phyloP scores from a whole-genome alignment of 2,888 invertebrate species.

The Odontocerum albicorne region DNA sequence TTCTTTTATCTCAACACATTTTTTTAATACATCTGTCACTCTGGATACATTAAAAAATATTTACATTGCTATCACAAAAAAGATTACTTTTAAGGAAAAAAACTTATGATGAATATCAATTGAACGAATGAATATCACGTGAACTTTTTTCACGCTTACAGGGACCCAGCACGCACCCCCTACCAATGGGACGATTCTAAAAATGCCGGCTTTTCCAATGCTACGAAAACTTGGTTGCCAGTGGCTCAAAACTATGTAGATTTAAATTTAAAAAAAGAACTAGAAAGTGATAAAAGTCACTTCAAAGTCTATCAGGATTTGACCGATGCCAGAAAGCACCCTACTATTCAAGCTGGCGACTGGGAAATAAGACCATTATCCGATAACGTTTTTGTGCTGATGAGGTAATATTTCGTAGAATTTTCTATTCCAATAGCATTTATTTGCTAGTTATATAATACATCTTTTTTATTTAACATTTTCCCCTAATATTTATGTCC shows the following conservation, averaged over 20 bases:
- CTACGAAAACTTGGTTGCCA: conserved; percentile 65
- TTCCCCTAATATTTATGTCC: too few relatives aligned
- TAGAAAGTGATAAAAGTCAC: conserved; percentile 53
- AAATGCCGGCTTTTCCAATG: conserved; percentile 64
- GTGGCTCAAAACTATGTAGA: conserved; percentile 61
- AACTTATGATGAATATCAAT: background rate
- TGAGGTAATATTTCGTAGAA: too few relatives aligned
- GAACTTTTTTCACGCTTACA: too few relatives aligned
- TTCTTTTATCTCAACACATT: too few relatives aligned
- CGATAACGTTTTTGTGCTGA: conserved; percentile 36
- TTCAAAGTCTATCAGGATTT: conserved; percentile 61
- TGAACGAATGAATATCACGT: too few relatives aligned
- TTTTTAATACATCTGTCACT: too few relatives aligned
- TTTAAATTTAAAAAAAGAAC: conserved; percentile 61
- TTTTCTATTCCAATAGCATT: too few relatives aligned
- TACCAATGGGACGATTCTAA: conserved; percentile 63
- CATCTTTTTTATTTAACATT: too few relatives aligned
- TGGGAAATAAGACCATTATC: conserved; percentile 42
- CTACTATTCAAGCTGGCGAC: conserved; percentile 48
- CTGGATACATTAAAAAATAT: background rate
- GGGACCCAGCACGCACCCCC: conserved; percentile 67
- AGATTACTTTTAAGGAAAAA: background rate
- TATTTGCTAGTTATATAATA: too few relatives aligned
- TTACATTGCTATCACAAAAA: background rate
- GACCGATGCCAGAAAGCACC: conserved; percentile 51